A percentile compares a stretch with the other conserved stretches of the same genome.
Conservation (phyloP, 2,797 vertebrate genomes). For the Scarus forsteni region DNA sequence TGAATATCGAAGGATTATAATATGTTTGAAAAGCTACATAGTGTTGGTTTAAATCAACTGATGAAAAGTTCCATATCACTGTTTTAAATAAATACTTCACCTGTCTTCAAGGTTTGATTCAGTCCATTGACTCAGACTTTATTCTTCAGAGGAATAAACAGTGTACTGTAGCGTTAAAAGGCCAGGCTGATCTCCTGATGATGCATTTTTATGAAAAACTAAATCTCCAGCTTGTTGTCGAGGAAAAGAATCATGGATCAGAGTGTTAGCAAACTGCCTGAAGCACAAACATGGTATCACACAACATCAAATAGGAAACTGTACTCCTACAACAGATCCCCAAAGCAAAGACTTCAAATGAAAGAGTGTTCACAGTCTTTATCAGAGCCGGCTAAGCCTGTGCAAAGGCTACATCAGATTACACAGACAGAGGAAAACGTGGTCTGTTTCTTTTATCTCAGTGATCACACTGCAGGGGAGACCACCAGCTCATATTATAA, state of each 20-base stretch:
- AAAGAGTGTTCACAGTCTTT: not conserved
- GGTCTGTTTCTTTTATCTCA: conserved; percentile 17
- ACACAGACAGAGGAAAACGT: conserved; percentile 25
- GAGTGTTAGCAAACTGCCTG: not conserved
- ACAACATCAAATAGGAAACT: not conserved
- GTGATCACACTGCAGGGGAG: conserved; percentile 22
- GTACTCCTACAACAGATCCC: conserved; percentile 8
- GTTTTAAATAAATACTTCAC: too few species aligned
- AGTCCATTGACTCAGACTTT: too few species aligned
- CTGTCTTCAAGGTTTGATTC: too few species aligned
- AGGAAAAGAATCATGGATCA: not conserved
- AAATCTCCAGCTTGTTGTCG: not conserved
- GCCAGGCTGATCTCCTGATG: not conserved
- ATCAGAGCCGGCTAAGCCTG: conserved; percentile 21
- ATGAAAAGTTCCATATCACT: too few species aligned
- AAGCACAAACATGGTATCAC: not conserved
- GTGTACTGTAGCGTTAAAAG: too few species aligned
- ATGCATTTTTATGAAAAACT: not conserved
- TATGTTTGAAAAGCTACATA: too few species aligned
- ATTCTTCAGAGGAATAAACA: too few species aligned
- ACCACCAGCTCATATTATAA: not conserved
- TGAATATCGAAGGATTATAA: too few species aligned
- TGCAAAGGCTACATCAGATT: conserved; percentile 12
- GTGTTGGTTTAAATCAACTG: too few species aligned
- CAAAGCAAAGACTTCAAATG: not conserved